Base-by-base conservation (phyloP, 2,888 invertebrate genomes). In the Heliothis peltigera region DNA sequence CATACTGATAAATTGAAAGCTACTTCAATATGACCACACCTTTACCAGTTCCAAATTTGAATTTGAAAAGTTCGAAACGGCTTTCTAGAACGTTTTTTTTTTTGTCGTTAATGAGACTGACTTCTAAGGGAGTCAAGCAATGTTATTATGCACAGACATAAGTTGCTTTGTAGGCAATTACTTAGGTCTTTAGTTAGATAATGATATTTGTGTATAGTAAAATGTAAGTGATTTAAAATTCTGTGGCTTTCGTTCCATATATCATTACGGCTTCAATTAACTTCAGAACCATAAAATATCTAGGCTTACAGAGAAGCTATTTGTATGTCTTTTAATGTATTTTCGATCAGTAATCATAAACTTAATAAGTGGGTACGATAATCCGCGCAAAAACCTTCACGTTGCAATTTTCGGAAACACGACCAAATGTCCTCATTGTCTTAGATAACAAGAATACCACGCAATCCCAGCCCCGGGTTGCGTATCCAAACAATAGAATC, bases 1-100 rank as follows among this genome's bases (percentile, higher is more conserved):
- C 22, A 28, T 28, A 28, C 8, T 28, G 8, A 28, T 28, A 2
- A 28, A 8, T 10, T 1, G 28, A 28, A 10, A 32, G 32, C 32
- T 32, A 12, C 21, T 39, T 15, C 61, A 70, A 49, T 83, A 64
- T 88, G 79, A 74, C 69, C 83, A 48, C 78, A 47, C 44, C 93
- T 80, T 91, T 84, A 89, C 28, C 49, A 82, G 82, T 85, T 89
- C 86, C 76, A 84, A 93, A 93, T 93, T 91, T 90, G 90, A 90
- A 93, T 92, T 92, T 88, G 86, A 90, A 91, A 92, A 90, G 91
- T 90, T 90, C 83, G 85, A 88, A 91, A 87, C 87, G 87, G 85
- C 91, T 91, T 92, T 92, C 89, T 91, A 90, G 86, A 89, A 73
- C 77, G 79, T 85, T 88, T 87, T 87, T 89, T 87, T 89, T 86